Evolutionary conservation across 2,113 vertebrate genomes (phyloP).

Genomic region (Rhizomys pruinosus): DNA sequence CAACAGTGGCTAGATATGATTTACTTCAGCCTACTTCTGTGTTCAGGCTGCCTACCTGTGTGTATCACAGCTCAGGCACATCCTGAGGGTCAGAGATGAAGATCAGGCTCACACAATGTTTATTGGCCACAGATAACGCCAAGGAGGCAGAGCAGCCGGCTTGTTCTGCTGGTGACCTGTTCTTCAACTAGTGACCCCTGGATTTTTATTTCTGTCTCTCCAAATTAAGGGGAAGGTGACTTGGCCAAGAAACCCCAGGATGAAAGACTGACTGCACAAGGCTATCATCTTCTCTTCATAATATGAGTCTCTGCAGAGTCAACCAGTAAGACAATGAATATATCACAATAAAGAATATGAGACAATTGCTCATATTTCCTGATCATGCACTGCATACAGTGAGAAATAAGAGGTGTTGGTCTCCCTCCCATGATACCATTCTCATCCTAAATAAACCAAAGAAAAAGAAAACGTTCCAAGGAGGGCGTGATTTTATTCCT

Average conservation of each 20-base stretch:
- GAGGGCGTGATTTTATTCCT: neutral
- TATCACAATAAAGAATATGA: neutral
- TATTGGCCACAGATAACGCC: neutral
- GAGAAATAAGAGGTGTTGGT: neutral
- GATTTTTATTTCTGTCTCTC: slow-evolving; percentile 40
- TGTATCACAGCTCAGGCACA: neutral
- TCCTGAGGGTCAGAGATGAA: neutral
- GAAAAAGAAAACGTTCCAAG: neutral
- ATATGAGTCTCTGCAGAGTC: neutral
- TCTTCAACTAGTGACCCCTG: slow-evolving; percentile 8
- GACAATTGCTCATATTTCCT: neutral
- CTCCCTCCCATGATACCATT: neutral
- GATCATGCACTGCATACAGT: neutral
- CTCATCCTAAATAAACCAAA: too few relatives aligned
- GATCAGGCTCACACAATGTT: too few relatives aligned
- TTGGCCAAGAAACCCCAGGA: neutral
- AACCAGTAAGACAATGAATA: neutral
- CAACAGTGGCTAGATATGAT: neutral
- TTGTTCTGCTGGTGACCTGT: neutral
- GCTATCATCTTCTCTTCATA: slow-evolving; percentile 36
- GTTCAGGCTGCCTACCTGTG: neutral
- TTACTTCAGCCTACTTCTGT: neutral
- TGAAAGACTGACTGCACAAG: neutral
- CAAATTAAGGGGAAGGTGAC: neutral
- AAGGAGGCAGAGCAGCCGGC: neutral